These are phyloP conservation scores for Pangasius djambal DNA, from an alignment of 2,797 vertebrate species.

Conservation along the genomic window DNA sequence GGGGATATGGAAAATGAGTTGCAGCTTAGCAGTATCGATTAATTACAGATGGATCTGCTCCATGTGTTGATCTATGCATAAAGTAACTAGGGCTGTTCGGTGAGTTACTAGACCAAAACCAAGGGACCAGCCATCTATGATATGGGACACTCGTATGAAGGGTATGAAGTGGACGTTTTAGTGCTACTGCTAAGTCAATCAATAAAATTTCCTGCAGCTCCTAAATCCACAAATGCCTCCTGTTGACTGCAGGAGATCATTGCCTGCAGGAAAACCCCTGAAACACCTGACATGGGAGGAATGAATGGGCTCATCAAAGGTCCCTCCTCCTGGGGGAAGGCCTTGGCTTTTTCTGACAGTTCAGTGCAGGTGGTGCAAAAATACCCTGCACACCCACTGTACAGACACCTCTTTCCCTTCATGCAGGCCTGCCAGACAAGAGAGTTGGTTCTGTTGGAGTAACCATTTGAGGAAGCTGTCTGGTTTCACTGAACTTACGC, in stretches of 20 bases:
- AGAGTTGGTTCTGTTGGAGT: background rate
- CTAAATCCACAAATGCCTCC: background rate
- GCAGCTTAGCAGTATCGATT: background rate
- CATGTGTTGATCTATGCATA: background rate
- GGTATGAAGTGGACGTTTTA: background rate
- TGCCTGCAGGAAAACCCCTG: background rate
- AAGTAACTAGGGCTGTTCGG: background rate
- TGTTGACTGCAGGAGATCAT: background rate
- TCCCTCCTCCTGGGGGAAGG: background rate
- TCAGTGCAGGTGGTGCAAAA: background rate
- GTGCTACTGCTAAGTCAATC: background rate
- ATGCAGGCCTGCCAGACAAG: background rate
- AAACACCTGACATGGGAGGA: background rate
- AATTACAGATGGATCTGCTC: background rate
- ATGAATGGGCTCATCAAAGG: background rate
- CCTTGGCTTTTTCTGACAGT: background rate
- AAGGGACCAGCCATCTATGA: background rate
- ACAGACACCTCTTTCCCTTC: background rate
- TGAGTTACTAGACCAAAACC: background rate
- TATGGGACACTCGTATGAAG: background rate
- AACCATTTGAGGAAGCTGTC: background rate
- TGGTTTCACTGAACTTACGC: background rate
- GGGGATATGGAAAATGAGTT: background rate
- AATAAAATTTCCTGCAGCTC: background rate
- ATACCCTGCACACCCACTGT: background rate